Evolutionary conservation across 1,140 invertebrate species (phyloP).

Genomic region (Caenorhabditis remanei): DNA sequence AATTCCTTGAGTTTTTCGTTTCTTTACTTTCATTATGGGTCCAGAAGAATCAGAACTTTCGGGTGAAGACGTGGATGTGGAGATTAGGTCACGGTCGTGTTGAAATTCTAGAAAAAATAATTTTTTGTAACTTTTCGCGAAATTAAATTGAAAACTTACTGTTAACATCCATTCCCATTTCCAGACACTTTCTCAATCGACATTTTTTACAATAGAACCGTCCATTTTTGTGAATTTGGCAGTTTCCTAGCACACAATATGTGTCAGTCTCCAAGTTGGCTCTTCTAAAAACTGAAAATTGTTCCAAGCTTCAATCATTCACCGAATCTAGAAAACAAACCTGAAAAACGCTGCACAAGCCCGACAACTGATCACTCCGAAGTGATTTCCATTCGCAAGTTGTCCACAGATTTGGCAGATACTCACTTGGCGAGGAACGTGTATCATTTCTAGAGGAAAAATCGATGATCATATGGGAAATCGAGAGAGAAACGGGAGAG

Average conservation of each 20-base stretch:
- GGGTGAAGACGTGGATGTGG: slow-evolving; percentile 2
- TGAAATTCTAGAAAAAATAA: slow-evolving; percentile 19
- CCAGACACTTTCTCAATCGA: background rate
- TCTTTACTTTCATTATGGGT: background rate
- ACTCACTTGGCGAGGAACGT: background rate
- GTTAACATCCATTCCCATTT: slow-evolving; percentile 3
- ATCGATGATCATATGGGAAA: too few species aligned
- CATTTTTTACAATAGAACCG: slow-evolving; percentile 24
- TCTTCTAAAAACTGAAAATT: background rate
- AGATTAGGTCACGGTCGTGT: slow-evolving; percentile 23
- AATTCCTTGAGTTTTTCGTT: background rate
- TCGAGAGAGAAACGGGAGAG: too few species aligned
- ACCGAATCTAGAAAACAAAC: background rate
- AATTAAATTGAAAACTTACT: slow-evolving; percentile 10
- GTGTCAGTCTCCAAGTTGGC: slow-evolving; percentile 1
- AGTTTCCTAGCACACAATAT: slow-evolving; percentile 15
- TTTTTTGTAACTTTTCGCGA: background rate
- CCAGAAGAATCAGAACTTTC: background rate
- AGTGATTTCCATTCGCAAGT: background rate
- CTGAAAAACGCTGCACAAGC: slow-evolving; percentile 35
- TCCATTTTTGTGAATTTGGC: slow-evolving; percentile 15
- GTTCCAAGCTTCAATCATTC: background rate
- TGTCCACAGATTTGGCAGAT: slow-evolving; percentile 3
- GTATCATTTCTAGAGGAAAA: background rate
- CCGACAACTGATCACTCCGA: slow-evolving; percentile 32